Conservation (phyloP, 2,113 vertebrate species). For the Neodontobutis hainanensis region DNA sequence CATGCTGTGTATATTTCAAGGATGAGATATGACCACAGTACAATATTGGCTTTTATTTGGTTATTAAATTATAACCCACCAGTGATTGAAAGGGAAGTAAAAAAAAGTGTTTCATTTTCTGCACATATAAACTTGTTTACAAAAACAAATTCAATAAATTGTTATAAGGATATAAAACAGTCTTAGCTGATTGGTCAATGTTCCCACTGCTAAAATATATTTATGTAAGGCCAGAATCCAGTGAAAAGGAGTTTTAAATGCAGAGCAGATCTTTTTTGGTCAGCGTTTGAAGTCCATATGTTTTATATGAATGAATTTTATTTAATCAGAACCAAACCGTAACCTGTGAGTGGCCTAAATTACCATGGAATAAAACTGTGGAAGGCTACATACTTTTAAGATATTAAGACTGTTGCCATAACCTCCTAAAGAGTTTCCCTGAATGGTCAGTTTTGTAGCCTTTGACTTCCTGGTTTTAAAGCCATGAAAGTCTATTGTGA, state of each 20-base stretch:
- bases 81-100: slow-evolving; percentile 35
- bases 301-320: neutral
- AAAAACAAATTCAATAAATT: slow-evolving; percentile 41
- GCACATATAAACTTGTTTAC: slow-evolving; percentile 52
- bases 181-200: neutral
- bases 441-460: too few species aligned
- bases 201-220: neutral
- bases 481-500: too few species aligned
- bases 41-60: slow-evolving; percentile 33
- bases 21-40: slow-evolving; percentile 33
- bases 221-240: neutral
- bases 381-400: too few species aligned
- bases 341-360: neutral
- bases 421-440: too few species aligned
- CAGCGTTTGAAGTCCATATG: slow-evolving; percentile 3
- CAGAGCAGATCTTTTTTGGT: too few species aligned
- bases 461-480: too few species aligned
- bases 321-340: neutral
- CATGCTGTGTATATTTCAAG: slow-evolving; percentile 32
- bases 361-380: too few species aligned
- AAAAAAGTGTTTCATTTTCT: slow-evolving; percentile 70
- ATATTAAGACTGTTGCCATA: too few species aligned
- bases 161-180: slow-evolving; percentile 36
- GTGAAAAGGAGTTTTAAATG: too few species aligned
- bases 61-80: slow-evolving; percentile 45